Conservation (phyloP, 2,113 vertebrate genomes). For the Pionites leucogaster region DNA sequence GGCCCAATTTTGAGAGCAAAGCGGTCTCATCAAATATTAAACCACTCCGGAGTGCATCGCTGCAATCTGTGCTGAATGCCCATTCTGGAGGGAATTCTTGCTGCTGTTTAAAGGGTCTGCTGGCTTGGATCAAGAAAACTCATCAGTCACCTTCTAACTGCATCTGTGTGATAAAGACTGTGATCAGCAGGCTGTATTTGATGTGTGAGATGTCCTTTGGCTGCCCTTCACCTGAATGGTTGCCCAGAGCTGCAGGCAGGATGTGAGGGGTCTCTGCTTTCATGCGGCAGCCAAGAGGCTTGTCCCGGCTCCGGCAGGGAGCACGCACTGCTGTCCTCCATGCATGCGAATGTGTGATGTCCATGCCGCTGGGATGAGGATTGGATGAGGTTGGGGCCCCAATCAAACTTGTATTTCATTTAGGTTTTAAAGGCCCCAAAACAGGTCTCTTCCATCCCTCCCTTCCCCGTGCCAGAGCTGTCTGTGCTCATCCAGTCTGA, state of each 20-base stretch:
- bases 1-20: neutral
- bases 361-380: accelerated
- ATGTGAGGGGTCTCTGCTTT: neutral
- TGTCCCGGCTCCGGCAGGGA: accelerated
- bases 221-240: neutral
- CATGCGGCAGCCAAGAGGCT: accelerated
- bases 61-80: neutral
- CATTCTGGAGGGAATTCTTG: neutral
- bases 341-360: accelerated
- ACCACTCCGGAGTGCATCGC: neutral
- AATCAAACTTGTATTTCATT: accelerated
- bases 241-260: neutral
- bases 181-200: neutral
- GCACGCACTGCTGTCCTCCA: accelerated
- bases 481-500: accelerated
- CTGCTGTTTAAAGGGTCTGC: neutral
- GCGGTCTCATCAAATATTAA: neutral
- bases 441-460: too few species aligned
- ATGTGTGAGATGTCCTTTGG: neutral
- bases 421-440: neutral
- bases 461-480: neutral
- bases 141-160: neutral
- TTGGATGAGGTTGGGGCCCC: neutral
- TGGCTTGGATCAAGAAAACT: neutral
- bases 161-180: neutral